phyloP scores from a whole-genome alignment of 1,140 invertebrate genomes.

The Trichoplusia ni region DNA sequence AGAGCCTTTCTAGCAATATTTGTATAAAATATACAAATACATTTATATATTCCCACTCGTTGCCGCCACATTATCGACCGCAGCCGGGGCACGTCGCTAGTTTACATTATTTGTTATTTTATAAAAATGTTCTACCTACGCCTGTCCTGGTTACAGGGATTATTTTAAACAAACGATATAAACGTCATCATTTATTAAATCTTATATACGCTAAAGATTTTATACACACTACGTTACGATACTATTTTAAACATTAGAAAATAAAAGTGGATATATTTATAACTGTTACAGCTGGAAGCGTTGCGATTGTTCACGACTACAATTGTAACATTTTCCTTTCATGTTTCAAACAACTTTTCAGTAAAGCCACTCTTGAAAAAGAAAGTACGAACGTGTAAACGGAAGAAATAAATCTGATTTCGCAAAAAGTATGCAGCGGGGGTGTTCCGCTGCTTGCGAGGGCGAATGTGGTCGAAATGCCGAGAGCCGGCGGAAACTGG shows the following conservation, averaged over 20 bases:
- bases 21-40: too few species aligned
- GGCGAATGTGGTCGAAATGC: slow-evolving; percentile 39
- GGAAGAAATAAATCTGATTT: slow-evolving; percentile 54
- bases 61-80: too few species aligned
- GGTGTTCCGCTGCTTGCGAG: slow-evolving; percentile 18
- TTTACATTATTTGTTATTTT: too few species aligned
- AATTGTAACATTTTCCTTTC: slow-evolving; percentile 1
- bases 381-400: slow-evolving; percentile 21
- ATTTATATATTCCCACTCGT: too few species aligned
- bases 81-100: too few species aligned
- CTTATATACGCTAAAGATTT: slow-evolving; percentile 2
- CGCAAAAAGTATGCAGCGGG: slow-evolving; percentile 40
- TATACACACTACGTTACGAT: slow-evolving; percentile 11
- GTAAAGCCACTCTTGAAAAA: slow-evolving; percentile 16
- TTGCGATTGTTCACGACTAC: background rate
- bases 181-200: background rate
- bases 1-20: too few species aligned
- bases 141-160: background rate
- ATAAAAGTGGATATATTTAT: slow-evolving; percentile 25
- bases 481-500: slow-evolving; percentile 35
- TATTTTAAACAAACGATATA: background rate
- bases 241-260: slow-evolving; percentile 6
- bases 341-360: slow-evolving; percentile 21
- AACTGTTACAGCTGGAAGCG: slow-evolving; percentile 11
- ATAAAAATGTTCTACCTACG: too few species aligned